phyloP scores from a whole-genome alignment of 2,113 vertebrate genomes.

The Oryzias melastigma region DNA sequence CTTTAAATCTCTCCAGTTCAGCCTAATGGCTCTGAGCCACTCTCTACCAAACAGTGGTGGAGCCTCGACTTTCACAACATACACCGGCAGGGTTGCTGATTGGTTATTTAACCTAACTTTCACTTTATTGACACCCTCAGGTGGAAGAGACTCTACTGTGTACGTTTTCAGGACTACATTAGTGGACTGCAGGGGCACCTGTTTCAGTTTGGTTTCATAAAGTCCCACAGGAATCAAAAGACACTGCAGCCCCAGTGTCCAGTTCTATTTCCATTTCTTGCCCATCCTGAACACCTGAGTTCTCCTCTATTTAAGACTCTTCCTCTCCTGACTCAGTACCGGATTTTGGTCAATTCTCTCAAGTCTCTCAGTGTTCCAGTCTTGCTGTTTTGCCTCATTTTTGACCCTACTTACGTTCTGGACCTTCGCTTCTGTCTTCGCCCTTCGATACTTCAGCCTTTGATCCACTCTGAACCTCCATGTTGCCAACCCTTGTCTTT shows the following conservation, averaged over 20 bases:
- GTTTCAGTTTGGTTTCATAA: neutral
- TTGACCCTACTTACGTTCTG: no score
- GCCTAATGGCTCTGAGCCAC: neutral
- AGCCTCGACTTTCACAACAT: neutral
- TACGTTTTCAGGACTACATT: neutral
- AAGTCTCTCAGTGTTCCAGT: no score
- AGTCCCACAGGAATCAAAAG: neutral
- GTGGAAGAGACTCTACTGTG: neutral
- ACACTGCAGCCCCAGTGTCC: neutral
- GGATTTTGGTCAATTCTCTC: no score
- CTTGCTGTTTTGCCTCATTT: no score
- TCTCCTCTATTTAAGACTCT: no score
- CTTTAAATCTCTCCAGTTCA: slow-evolving; percentile 1
- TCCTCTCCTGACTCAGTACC: no score
- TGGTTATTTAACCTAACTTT: neutral
- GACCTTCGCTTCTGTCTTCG: no score
- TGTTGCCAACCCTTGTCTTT: no score
- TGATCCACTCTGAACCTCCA: no score
- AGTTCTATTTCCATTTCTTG: slow-evolving; percentile 1
- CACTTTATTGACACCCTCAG: neutral
- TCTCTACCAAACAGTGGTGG: slow-evolving; percentile 1
- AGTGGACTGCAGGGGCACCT: neutral
- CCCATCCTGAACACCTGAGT: neutral
- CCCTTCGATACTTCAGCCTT: no score
- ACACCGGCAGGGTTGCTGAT: neutral